Base-by-base conservation (phyloP, 1,140 invertebrate genomes). In the Lutraria rhynchaena region DNA sequence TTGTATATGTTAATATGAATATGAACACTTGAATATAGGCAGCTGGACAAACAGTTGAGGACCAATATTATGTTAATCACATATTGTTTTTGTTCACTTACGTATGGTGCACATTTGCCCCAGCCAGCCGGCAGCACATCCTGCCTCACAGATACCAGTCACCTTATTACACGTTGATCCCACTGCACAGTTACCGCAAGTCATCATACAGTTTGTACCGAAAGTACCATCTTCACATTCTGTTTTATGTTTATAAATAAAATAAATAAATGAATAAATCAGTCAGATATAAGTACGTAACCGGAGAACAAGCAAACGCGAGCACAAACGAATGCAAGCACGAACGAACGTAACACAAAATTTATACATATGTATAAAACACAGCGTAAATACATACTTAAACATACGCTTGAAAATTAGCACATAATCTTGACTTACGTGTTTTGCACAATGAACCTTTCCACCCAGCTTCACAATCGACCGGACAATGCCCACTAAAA, bases 401-500 rank as follows among this genome's bases (percentile, higher is more conserved):
- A 3, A 19, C 24, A 24, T 53, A 53, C 4, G 19, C 4, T 53
- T 24, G 19, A 53, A 53, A 5, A 53, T 5, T 4, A n/a, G 51
- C 44, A 63, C 29, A 44, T 69, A 22, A 22, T n/a, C 29, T 33
- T 11, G 17, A 27, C 73, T 9, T 76, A 76, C 73, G 24, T 33
- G 73, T 76, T 19, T 7, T 22, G 31, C 73, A 76, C 7, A 63
- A 4, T 9, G 17, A 2, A 17, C 46, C 73, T 24, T 22, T 41
- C 73, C 73, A 76, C 1, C 73, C 73, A 5, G 73, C 31, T 15
- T n/a, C 73, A 55, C 73, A 76, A 31, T 55, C 58, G 19, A 24
- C 44, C 2, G 29, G 57, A 63, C 73, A 76, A 9, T n/a, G 13
- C n/a, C 73, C 73, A 17, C 57, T 63, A 1, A 61, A 4, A 22